Evolutionary conservation across 2,113 vertebrate species (phyloP).

Genomic region (Solenodon paradoxus): DNA sequence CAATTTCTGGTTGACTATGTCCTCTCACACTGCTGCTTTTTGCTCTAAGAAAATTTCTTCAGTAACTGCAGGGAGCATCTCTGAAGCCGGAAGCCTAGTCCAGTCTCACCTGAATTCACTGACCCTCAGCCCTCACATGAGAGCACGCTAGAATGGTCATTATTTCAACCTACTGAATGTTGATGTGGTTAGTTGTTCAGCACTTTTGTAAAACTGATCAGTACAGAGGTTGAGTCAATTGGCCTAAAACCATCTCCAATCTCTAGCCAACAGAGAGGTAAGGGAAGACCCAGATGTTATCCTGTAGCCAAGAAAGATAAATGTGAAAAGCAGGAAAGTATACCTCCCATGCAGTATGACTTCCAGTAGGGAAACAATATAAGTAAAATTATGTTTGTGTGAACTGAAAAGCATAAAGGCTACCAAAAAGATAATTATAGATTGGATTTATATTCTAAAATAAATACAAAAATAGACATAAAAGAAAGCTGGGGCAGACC

Average conservation of each 20-base stretch:
- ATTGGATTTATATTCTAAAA: not conserved
- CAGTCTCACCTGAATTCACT: not conserved
- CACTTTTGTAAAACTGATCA: not conserved
- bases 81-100: not conserved
- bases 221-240: not conserved
- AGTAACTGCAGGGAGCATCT: not conserved
- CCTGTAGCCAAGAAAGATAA: not conserved
- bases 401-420: not conserved
- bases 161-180: not conserved
- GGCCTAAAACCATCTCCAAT: not conserved
- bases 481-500: not conserved
- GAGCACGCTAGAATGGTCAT: not conserved
- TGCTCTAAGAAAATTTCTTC: not conserved
- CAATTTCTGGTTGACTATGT: not conserved
- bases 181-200: not conserved
- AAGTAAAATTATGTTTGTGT: not conserved
- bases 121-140: not conserved
- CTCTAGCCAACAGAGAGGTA: not conserved
- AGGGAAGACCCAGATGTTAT: not conserved
- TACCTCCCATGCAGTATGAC: not conserved
- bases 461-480: not conserved
- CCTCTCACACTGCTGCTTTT: not conserved
- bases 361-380: not conserved
- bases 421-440: not conserved
- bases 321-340: not conserved